A percentile compares a stretch with the other conserved stretches of the same genome.
Evolutionary conservation across 2,888 invertebrate genomes (phyloP).

Genomic region (Cyclophora albipunctata): DNA sequence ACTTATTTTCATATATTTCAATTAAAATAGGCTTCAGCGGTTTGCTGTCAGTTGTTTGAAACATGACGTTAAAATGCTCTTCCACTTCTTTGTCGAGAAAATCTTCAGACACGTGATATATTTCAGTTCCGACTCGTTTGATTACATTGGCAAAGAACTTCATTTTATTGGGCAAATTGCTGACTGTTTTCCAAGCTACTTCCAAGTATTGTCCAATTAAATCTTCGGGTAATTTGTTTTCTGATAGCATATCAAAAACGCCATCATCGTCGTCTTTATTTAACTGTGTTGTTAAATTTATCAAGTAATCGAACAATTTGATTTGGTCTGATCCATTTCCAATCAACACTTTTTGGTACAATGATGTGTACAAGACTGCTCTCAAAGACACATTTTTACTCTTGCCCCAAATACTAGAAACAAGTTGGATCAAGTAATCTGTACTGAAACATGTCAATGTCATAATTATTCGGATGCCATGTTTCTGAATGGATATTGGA

Average conservation of each 20-base stretch:
- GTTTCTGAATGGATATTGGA: slow-evolving; percentile 38
- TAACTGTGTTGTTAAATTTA: slow-evolving; percentile 24
- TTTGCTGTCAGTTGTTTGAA: no score
- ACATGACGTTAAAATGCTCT: no score
- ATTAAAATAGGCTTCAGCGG: no score
- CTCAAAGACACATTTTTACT: slow-evolving; percentile 38
- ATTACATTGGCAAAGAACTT: no score
- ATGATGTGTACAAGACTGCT: slow-evolving; percentile 25
- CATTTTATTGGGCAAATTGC: not conserved
- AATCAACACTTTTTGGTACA: slow-evolving; percentile 22
- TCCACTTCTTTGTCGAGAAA: no score
- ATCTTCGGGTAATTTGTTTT: not conserved
- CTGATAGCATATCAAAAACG: slow-evolving; percentile 11
- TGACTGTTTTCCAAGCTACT: slow-evolving; percentile 6
- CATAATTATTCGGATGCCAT: slow-evolving; percentile 29
- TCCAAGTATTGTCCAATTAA: slow-evolving; percentile 3
- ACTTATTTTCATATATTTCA: no score
- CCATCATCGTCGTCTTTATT: slow-evolving; percentile 30
- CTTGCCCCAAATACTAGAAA: slow-evolving; percentile 28
- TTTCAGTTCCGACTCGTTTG: no score
- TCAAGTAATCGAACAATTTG: slow-evolving; percentile 26
- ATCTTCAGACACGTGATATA: no score
- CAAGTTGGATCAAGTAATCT: slow-evolving; percentile 23
- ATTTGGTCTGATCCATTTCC: slow-evolving; percentile 15
- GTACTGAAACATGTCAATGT: slow-evolving; percentile 28